Percentiles rank a stretch among this genome's conserved stretches.
Conservation (phyloP, 2,888 invertebrate species). For the Cantharis lateralis region DNA sequence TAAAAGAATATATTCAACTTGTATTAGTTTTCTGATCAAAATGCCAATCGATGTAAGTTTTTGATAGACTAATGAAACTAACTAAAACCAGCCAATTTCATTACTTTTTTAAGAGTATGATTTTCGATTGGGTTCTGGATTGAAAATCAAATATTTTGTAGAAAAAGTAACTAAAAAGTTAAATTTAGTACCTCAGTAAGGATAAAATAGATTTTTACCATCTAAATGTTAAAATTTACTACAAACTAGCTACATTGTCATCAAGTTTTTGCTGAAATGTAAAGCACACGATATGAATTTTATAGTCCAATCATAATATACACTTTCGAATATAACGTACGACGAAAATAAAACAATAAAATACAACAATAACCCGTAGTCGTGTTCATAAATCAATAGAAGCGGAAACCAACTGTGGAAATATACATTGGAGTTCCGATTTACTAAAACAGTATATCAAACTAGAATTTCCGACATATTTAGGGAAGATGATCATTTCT, state of each 20-base stretch:
- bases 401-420: constrained; percentile 36
- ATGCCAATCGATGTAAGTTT: background rate
- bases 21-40: background rate
- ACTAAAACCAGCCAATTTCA: background rate
- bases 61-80: background rate
- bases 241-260: constrained; percentile 40
- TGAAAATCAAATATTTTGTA: background rate
- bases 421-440: constrained; percentile 38
- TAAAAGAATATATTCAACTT: background rate
- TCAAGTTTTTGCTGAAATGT: constrained; percentile 13
- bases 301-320: constrained; percentile 46
- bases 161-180: background rate
- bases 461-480: constrained; percentile 36
- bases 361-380: constrained; percentile 41
- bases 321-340: constrained; percentile 45
- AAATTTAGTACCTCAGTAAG: background rate
- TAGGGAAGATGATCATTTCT: constrained; percentile 18
- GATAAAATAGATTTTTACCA: background rate
- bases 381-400: constrained; percentile 39
- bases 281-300: constrained; percentile 42
- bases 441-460: constrained; percentile 37
- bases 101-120: background rate
- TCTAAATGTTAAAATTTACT: background rate
- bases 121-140: background rate
- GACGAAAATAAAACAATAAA: constrained; percentile 48